A percentile compares a stretch with the other conserved stretches of the same genome.
Evolutionary conservation across 2,797 vertebrate genomes (phyloP).

Genomic region (Periparus ater): DNA sequence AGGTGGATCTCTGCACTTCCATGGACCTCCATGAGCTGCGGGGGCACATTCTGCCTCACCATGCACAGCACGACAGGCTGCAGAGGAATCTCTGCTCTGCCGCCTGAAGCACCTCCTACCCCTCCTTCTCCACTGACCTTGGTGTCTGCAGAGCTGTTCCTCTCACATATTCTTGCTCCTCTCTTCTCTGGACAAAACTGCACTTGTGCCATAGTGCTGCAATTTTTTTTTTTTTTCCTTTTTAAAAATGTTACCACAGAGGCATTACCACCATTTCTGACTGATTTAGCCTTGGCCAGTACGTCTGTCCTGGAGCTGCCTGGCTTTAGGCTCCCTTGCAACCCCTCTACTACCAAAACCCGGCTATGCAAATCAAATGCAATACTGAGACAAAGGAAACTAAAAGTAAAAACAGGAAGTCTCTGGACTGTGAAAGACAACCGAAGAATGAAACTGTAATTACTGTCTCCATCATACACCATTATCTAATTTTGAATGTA

Average conservation of each 20-base stretch:
- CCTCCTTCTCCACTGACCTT: neutral
- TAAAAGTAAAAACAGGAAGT: neutral
- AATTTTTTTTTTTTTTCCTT: neutral
- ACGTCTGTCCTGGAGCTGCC: neutral
- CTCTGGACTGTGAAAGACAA: neutral
- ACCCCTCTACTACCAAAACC: neutral
- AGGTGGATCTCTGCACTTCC: neutral
- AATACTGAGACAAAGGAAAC: neutral
- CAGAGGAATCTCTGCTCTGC: neutral
- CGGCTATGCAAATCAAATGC: neutral
- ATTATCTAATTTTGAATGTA: neutral
- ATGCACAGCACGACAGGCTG: neutral
- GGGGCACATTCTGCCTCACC: neutral
- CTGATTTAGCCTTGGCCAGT: neutral
- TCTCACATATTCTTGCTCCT: neutral
- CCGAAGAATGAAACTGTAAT: neutral
- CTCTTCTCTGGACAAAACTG: neutral
- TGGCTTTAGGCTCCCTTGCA: neutral
- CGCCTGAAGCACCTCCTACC: neutral
- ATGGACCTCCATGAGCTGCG: accelerated
- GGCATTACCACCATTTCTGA: neutral
- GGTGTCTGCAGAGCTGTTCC: neutral
- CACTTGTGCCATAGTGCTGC: neutral
- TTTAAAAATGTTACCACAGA: neutral
- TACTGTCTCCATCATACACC: neutral